Base-by-base conservation (phyloP, 2,888 invertebrate genomes). In the Melieria picta region DNA sequence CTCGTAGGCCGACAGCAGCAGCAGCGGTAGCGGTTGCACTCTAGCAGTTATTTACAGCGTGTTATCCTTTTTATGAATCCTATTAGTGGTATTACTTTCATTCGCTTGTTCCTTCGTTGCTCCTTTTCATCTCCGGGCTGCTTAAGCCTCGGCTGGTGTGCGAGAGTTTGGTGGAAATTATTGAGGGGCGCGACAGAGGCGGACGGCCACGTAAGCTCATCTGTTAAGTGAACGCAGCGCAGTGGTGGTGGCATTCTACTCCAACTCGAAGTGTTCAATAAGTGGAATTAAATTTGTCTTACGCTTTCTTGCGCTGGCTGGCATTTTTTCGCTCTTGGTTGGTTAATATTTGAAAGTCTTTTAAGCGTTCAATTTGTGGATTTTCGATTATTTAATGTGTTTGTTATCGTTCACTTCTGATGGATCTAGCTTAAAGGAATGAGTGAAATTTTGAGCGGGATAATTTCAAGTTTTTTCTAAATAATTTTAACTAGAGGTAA, bases 21-120 rank as follows among this genome's bases (percentile, higher is more conserved):
- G 13, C 65, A 46, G 52, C 45, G 46, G 65, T 45, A 30, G 65
- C 47, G 30, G 5, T 30, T 48, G 52, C 50, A 55, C 60, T 67
- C 43, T 75, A 72, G 72, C 74, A 72, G 72, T 77, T 78, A 77
- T 77, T 78, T 78, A 76, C 74, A 73, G 75, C 72, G 74, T 78
- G 77, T 78, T 77, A 77, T 78, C 76, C 77, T 77, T 78, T 77
- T 78, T 77, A 77, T 78, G 76, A 77, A 77, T 76, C 77, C 77
- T 78, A 78, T 77, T 78, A 78, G 73, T 73, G 74, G 75, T 75
- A 78, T 78, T 78, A 78, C 75, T 77, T 77, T 74, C 7, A 43
- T 58, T 56, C 9, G 56, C 43, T 50, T 30, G 30, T 42, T 48
- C n/a, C 61, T 67, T 65, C 11, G 4, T 61, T 67, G 50, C 6